A percentile compares a stretch with the other conserved stretches of the same genome.
Evolutionary conservation across 2,888 invertebrate species (phyloP).

Genomic region (Lithophane leautieri): DNA sequence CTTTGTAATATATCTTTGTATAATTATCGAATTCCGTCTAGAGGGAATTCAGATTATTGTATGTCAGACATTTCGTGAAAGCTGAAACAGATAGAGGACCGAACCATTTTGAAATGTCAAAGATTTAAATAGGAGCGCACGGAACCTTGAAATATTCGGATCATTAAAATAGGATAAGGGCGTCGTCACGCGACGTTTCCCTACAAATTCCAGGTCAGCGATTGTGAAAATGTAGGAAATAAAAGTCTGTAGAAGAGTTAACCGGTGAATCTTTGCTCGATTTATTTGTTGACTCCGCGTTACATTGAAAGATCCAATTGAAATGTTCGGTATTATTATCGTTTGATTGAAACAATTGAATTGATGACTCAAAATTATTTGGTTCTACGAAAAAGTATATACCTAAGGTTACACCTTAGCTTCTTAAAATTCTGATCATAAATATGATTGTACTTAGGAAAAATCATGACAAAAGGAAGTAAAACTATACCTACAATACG

Average conservation of each 20-base stretch:
- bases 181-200: slow-evolving; percentile 64
- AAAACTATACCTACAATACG: not conserved
- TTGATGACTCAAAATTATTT: not conserved
- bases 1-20: not conserved
- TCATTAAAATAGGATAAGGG: slow-evolving; percentile 78
- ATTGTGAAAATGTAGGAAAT: slow-evolving; percentile 55
- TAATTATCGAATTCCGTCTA: not conserved
- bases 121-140: slow-evolving; percentile 25
- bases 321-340: slow-evolving; percentile 14
- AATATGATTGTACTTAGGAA: no score
- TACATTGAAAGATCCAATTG: slow-evolving; percentile 18
- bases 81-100: not conserved
- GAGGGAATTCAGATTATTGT: slow-evolving; percentile 12
- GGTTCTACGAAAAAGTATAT: not conserved
- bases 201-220: slow-evolving; percentile 60
- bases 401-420: not conserved
- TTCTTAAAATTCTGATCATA: not conserved
- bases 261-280: slow-evolving; percentile 34
- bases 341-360: slow-evolving; percentile 20
- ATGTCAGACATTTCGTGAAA: not conserved
- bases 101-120: slow-evolving; percentile 23
- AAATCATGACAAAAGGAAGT: not conserved
- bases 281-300: slow-evolving; percentile 56
- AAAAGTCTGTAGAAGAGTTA: slow-evolving; percentile 51
- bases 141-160: slow-evolving; percentile 69